phyloP scores from a whole-genome alignment of 2,113 vertebrate species.

The Varanus salvator region DNA sequence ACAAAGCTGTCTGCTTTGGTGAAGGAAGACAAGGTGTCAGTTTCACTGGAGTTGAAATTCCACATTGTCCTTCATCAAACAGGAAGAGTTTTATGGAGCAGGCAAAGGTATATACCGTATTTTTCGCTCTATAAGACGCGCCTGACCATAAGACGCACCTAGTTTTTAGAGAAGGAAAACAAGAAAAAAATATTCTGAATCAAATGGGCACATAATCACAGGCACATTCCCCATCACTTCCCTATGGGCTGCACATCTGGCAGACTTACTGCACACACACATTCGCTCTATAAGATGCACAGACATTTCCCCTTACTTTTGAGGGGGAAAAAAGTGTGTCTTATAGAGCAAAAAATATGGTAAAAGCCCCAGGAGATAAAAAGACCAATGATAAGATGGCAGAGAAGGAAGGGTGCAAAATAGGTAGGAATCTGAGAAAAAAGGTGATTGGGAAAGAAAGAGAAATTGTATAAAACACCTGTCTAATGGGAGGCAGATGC shows the following conservation, averaged over 20 bases:
- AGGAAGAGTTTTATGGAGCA: background rate
- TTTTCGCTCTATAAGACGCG: too few relatives aligned
- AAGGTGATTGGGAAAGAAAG: background rate
- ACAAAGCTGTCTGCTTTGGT: background rate
- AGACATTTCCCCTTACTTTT: too few relatives aligned
- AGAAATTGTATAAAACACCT: background rate
- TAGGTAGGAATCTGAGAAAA: background rate
- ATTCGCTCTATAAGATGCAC: too few relatives aligned
- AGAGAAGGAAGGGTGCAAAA: background rate
- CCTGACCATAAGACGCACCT: too few relatives aligned
- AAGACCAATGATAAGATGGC: background rate
- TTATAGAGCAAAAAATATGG: too few relatives aligned
- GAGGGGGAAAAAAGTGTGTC: too few relatives aligned
- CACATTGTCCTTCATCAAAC: background rate
- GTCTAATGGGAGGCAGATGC: background rate
- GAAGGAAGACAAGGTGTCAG: background rate
- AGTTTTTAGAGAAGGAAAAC: too few relatives aligned
- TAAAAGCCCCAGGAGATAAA: background rate
- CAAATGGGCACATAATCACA: too few relatives aligned
- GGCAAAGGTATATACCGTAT: background rate
- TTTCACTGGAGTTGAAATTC: background rate
- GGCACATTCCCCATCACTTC: too few relatives aligned
- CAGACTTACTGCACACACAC: too few relatives aligned
- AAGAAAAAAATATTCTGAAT: too few relatives aligned
- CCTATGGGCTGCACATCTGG: too few relatives aligned